Conservation (phyloP, 2,113 vertebrate species). For the Rattus rattus region DNA sequence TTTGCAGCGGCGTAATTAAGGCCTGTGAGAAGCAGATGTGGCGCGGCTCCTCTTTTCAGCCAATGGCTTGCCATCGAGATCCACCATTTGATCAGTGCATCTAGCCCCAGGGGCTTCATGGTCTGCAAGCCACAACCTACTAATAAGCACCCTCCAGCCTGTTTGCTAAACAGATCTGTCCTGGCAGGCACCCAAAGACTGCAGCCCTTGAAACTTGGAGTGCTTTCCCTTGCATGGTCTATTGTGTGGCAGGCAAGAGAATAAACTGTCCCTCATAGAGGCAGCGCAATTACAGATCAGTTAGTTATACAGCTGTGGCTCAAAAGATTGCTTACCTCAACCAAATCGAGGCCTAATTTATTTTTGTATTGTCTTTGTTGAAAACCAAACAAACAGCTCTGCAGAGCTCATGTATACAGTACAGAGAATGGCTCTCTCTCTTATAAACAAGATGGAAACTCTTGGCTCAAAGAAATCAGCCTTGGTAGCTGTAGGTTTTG, state of each 20-base stretch:
- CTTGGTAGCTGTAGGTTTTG: conserved; percentile 54
- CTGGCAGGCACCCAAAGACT: conserved; percentile 88
- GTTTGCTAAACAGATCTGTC: conserved; percentile 89
- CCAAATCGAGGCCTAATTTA: conserved; percentile 82
- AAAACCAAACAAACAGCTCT: conserved; percentile 76
- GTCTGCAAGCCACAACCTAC: conserved; percentile 87
- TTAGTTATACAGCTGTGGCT: conserved; percentile 86
- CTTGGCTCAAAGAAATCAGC: conserved; percentile 61
- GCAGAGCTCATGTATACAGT: conserved; percentile 61
- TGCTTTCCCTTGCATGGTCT: conserved; percentile 84
- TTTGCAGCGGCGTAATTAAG: conserved; percentile 83
- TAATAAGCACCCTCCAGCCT: conserved; percentile 90
- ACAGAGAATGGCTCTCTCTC: conserved; percentile 74
- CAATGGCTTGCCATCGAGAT: conserved; percentile 83
- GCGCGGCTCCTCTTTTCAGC: conserved; percentile 79
- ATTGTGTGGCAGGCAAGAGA: conserved; percentile 87
- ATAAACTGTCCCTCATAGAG: conserved; percentile 87
- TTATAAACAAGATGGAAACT: conserved; percentile 82
- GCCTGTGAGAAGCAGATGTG: conserved; percentile 80
- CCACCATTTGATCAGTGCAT: conserved; percentile 87
- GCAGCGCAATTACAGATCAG: conserved; percentile 85
- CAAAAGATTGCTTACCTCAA: conserved; percentile 85
- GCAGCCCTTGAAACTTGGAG: conserved; percentile 87
- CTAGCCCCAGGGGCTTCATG: conserved; percentile 86
- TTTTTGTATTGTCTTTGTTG: conserved; percentile 84